Evolutionary conservation across 2,113 vertebrate genomes (phyloP).

Genomic region (Toxotes jaculatrix): DNA sequence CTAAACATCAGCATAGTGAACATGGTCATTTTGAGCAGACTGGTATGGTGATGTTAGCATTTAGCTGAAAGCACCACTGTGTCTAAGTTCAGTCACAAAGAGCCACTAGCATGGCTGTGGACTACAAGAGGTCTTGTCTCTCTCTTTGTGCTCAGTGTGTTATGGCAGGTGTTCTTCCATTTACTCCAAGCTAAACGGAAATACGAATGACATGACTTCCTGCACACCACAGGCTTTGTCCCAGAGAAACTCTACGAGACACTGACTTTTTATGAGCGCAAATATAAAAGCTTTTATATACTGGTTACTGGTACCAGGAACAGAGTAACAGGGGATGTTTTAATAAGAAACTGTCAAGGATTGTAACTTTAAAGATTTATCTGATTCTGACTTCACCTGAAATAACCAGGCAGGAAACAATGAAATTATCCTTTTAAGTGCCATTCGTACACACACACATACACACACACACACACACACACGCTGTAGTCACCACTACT

Average conservation of each 20-base stretch:
- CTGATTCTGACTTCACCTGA: slow-evolving; percentile 56
- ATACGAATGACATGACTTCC: too few species aligned
- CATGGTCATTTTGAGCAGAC: too few species aligned
- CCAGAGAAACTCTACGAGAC: not conserved
- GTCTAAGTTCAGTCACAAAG: too few species aligned
- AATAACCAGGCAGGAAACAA: slow-evolving; percentile 62
- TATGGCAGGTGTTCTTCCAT: too few species aligned
- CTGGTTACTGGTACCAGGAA: slow-evolving; percentile 21
- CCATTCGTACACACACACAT: slow-evolving; percentile 6
- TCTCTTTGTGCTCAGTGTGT: too few species aligned
- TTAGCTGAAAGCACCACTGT: too few species aligned
- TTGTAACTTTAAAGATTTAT: slow-evolving; percentile 48
- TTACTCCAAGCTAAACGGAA: too few species aligned
- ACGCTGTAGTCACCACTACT: slow-evolving; percentile 54
- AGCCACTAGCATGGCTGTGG: too few species aligned
- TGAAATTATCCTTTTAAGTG: slow-evolving; percentile 64
- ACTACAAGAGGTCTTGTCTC: too few species aligned
- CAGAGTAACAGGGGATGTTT: slow-evolving; percentile 22
- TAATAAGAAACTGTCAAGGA: slow-evolving; percentile 43
- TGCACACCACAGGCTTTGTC: too few species aligned
- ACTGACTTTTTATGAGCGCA: slow-evolving; percentile 13
- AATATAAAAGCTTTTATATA: slow-evolving; percentile 31
- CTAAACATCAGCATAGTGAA: too few species aligned
- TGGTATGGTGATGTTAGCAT: too few species aligned
- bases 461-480: slow-evolving; percentile 42